Percentiles rank a stretch among this genome's conserved stretches.
Evolutionary conservation across 2,888 invertebrate genomes (phyloP).

Genomic region (Cosmorhoe ocellata): DNA sequence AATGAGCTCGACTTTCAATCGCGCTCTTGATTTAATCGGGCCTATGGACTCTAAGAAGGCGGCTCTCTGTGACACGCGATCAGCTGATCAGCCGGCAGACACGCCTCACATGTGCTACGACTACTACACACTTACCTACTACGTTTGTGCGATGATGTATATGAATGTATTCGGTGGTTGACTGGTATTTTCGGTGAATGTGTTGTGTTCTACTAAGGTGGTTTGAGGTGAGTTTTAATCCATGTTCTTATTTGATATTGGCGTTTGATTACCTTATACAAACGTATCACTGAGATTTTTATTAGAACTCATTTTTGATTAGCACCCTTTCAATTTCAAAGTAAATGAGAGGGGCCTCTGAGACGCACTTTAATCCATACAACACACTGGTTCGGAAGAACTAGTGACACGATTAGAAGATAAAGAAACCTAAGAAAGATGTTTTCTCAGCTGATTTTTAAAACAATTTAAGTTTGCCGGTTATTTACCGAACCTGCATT

Average conservation of each 20-base stretch:
- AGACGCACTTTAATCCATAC: too few relatives aligned
- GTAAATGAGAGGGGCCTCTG: too few relatives aligned
- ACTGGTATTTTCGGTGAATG: slow-evolving; percentile 53
- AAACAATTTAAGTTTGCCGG: too few relatives aligned
- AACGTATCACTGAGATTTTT: too few relatives aligned
- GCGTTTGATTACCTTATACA: too few relatives aligned
- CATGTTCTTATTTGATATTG: neutral
- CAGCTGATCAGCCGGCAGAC: slow-evolving; percentile 67
- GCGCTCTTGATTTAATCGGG: neutral
- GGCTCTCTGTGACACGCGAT: slow-evolving; percentile 35
- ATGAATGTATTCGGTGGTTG: slow-evolving; percentile 66
- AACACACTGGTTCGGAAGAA: too few relatives aligned
- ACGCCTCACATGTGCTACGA: slow-evolving; percentile 66
- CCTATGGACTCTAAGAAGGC: neutral
- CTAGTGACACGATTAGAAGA: too few relatives aligned
- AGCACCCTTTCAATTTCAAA: too few relatives aligned
- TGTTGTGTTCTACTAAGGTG: slow-evolving; percentile 45
- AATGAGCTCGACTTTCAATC: slow-evolving; percentile 7
- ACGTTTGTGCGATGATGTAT: slow-evolving; percentile 66
- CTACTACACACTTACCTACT: slow-evolving; percentile 55
- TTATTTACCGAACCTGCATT: neutral
- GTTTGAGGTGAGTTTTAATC: slow-evolving; percentile 53
- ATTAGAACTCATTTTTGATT: too few relatives aligned
- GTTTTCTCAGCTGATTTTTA: neutral
- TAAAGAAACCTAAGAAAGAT: too few relatives aligned